Evolutionary conservation across 2,888 invertebrate genomes (phyloP), one percentile per base, ranked within the genome.

Genomic region (Nomada fucata): DNA sequence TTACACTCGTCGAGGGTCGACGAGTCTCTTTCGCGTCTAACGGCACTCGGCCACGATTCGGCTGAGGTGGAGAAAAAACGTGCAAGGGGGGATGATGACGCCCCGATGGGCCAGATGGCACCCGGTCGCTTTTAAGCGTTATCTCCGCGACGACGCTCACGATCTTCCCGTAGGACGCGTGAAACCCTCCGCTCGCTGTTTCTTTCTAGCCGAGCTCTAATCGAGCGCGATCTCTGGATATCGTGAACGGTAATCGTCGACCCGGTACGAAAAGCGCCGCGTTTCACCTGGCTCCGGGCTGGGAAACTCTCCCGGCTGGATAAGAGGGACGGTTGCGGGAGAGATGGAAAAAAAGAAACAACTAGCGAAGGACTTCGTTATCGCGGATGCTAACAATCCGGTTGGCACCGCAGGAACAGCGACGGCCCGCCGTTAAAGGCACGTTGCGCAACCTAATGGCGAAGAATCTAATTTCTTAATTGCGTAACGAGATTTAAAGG

Each of bases 391-490:
- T 70, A 75, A 78, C 75, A 60, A 80, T 82, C 80, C 67, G 67
- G 77, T 78, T 75, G 64, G 61, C 79, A 76, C 75, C 78, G 75
- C 59, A 64, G 63, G 71, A 78, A 65, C 55, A 42, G 60, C 60
- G 65, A 29, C 26, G 59, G 26, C 42, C 10, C 63, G 15, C 70
- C 84, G 70, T 76, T 81, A 82, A 85, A 72, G 79, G 82, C 75
- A 44, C 60, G 67, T 88, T 88, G 80, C 78, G 83, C 64, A 88
- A 88, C 55, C 79, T 74, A 79, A 84, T 75, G 82, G 53, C 79
- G 75, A 72, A 72, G 83, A 88, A 86, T 88, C 86, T 88, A 88
- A 88, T 85, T 88, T 83, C 82, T 76, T 60, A 76, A 80, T 88
- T 85, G 77, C 88, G 86, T 64, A 88, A 88, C 26, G 44, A 59